Evolutionary conservation across 2,113 vertebrate genomes (phyloP), one percentile per base, ranked within the genome.

Genomic region (Talpa occidentalis): DNA sequence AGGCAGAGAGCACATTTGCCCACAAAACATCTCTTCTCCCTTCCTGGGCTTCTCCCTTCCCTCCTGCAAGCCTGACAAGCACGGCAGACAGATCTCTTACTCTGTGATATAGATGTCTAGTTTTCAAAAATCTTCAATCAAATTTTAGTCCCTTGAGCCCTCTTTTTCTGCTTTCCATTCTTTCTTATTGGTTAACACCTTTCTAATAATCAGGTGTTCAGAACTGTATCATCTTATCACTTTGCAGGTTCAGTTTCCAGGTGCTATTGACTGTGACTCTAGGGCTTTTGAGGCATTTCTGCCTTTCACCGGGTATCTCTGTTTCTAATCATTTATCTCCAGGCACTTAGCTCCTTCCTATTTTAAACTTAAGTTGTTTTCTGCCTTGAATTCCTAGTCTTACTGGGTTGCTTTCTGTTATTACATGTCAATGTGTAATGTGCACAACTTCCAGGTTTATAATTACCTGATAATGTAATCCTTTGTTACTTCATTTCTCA

Each of bases 81-180:
- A 37, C n/a, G 56, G 56, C 72, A 95, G 87, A 85, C 90, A 96
- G 79, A 52, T 56, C 54, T 42, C 67, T 79, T 79, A 83, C 70
- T 42, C 30, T 1, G 73, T 92, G 84, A 96, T 76, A 70, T 2
- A 83, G 81, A 89, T 88, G 94, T 95, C 93, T 96, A 30, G 69
- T 95, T 96, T 96, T 93, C 88, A 94, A 96, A 95, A 80, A 76
- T 87, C 88, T 96, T 97, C 96, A 86, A 97, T 97, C 96, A 96
- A 92, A 93, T 88, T 88, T 95, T 37, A 67, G 85, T 95, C 94
- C 95, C 97, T 91, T 35, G 11, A 95, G 95, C 77, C 77, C 37
- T 96, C 37, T 96, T 89, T 82, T n/a, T 62, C 74, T 82, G 72
- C 83, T 87, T 82, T 84, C 77, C 85, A 72, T 94, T 91, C 94